These are phyloP conservation scores for Pseudorhombus dupliciocellatus DNA, from an alignment of 2,113 vertebrate genomes.

Conservation along the genomic window DNA sequence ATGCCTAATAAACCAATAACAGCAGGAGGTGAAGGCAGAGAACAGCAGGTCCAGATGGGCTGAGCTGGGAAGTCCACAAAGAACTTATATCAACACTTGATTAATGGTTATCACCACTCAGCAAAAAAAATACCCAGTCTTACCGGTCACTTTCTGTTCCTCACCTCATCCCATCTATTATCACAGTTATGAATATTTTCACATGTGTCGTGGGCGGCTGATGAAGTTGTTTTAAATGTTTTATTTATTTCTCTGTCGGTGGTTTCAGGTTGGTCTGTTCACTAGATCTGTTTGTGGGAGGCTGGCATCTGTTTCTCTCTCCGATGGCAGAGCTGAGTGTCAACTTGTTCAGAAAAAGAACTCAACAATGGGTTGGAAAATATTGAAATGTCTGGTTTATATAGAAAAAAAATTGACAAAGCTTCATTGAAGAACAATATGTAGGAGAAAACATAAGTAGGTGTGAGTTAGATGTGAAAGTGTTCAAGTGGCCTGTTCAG, in stretches of 20 bases:
- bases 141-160: constrained; percentile 1
- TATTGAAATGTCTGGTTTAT: constrained; percentile 26
- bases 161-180: constrained; percentile 33
- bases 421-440: not conserved
- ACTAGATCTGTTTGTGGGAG: constrained; percentile 67
- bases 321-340: constrained; percentile 48
- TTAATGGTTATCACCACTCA: not conserved
- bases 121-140: not conserved
- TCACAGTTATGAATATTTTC: constrained; percentile 45
- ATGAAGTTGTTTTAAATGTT: constrained; percentile 66
- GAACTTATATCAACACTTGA: not conserved
- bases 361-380: constrained; percentile 32
- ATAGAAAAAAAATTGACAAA: constrained; percentile 23
- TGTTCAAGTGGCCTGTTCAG: not conserved
- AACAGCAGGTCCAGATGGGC: not conserved
- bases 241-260: constrained; percentile 26
- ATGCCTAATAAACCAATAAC: not conserved
- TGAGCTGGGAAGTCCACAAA: not conserved
- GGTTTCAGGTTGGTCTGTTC: constrained; percentile 65
- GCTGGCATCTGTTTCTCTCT: constrained; percentile 71
- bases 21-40: not conserved
- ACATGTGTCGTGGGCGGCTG: constrained; percentile 60
- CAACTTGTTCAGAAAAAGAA: constrained; percentile 38
- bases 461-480: not conserved
- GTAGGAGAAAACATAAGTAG: not conserved